Percentiles rank a stretch among this genome's conserved stretches.
Conservation (phyloP, 2,888 invertebrate genomes). For the Dolichomitus sp. region DNA sequence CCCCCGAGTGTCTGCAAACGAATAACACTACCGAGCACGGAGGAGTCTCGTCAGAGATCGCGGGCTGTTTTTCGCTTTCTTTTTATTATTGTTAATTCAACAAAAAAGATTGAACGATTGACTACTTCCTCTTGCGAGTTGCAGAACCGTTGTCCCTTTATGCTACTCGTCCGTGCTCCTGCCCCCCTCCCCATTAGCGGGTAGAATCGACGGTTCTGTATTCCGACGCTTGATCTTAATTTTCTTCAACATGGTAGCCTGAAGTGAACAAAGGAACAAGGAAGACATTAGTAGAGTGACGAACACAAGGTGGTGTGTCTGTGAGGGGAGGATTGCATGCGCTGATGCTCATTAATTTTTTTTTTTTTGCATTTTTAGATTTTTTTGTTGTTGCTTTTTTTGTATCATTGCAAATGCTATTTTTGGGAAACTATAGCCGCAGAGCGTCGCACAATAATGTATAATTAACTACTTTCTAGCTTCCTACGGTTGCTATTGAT, state of each 20-base stretch:
- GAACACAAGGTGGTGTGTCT: conserved; percentile 69
- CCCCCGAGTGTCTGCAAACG: conserved; percentile 69
- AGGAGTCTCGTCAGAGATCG: conserved; percentile 75
- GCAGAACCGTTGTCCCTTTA: conserved; percentile 81
- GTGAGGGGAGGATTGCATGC: conserved; percentile 80
- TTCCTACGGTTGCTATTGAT: conserved; percentile 73
- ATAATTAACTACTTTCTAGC: conserved; percentile 71
- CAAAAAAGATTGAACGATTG: conserved; percentile 70
- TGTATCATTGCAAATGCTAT: conserved; percentile 45
- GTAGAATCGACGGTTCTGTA: conserved; percentile 93
- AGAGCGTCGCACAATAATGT: conserved; percentile 63
- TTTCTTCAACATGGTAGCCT: conserved; percentile 99
- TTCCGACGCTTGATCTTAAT: conserved; percentile 99
- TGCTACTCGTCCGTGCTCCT: conserved; percentile 89
- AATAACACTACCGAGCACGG: conserved; percentile 67
- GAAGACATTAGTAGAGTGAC: conserved; percentile 83
- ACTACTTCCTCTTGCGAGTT: conserved; percentile 79
- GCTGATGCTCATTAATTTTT: conserved; percentile 71
- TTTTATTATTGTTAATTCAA: conserved; percentile 50
- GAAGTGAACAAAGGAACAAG: conserved; percentile 86
- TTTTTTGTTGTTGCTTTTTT: conserved; percentile 56
- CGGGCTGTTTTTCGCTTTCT: conserved; percentile 9
- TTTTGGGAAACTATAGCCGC: conserved; percentile 50
- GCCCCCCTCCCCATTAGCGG: conserved; percentile 91
- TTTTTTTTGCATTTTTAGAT: conserved; percentile 16